A percentile compares a stretch with the other conserved stretches of the same genome.
phyloP scores from a whole-genome alignment of 1,140 invertebrate genomes.

The Scaptomyza graminum region DNA sequence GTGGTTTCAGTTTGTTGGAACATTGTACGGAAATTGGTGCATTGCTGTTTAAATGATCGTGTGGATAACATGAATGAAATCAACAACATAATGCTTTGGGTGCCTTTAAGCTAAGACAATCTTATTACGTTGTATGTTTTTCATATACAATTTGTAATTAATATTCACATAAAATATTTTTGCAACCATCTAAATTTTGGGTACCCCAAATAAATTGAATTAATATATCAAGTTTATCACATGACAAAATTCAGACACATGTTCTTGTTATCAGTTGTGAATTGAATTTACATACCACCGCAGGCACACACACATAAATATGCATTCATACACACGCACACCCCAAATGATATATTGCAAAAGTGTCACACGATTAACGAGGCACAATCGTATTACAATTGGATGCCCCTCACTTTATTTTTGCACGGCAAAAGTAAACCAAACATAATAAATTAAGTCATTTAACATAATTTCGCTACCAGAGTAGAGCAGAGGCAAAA shows the following conservation, averaged over 20 bases:
- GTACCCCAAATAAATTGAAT: background rate
- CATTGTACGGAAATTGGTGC: conserved; percentile 31
- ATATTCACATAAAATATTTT: too few relatives aligned
- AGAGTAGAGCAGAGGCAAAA: conserved; percentile 33
- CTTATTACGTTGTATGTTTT: too few relatives aligned
- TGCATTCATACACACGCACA: conserved; percentile 4
- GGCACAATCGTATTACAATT: conserved; percentile 56
- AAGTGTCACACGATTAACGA: conserved; percentile 37
- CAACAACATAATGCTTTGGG: background rate
- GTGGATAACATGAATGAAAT: conserved; percentile 17
- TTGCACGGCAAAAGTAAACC: conserved; percentile 54
- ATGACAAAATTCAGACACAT: background rate
- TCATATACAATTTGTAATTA: too few relatives aligned
- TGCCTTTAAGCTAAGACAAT: background rate
- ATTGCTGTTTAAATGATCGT: conserved; percentile 13
- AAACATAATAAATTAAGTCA: conserved; percentile 80
- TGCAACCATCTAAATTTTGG: background rate
- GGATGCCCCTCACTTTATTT: conserved; percentile 50
- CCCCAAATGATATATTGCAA: conserved; percentile 47
- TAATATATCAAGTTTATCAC: conserved; percentile 1
- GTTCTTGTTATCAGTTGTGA: conserved; percentile 5
- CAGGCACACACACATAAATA: background rate
- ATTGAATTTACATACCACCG: background rate
- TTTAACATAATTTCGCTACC: conserved; percentile 81
- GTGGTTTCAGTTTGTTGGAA: conserved; percentile 25